Evolutionary conservation across 2,888 invertebrate species (phyloP).

Genomic region (Cheilosia grossa): DNA sequence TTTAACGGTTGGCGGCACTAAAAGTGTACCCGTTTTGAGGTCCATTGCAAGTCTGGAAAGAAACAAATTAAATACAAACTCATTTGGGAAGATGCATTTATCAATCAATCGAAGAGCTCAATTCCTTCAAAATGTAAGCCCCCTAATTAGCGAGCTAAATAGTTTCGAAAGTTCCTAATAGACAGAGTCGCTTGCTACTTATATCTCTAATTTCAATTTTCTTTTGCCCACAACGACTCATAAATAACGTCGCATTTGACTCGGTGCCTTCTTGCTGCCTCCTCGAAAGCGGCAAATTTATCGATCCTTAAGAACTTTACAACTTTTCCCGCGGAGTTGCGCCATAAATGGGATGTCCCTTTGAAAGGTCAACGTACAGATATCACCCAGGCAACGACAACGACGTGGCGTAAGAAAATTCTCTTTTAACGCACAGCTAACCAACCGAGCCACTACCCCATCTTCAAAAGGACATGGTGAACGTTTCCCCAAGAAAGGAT

Average conservation of each 20-base stretch:
- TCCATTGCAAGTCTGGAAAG: conserved; percentile 83
- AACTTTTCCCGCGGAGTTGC: background rate
- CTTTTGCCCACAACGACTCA: conserved; percentile 2
- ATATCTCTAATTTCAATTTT: conserved; percentile 1
- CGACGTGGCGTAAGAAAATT: background rate
- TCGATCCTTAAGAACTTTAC: conserved; percentile 6
- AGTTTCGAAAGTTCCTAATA: background rate
- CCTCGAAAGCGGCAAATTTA: conserved; percentile 7
- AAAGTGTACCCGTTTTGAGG: conserved; percentile 86
- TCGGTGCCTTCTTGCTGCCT: background rate
- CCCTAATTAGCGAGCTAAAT: background rate
- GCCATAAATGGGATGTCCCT: conserved; percentile 8
- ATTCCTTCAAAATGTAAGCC: background rate
- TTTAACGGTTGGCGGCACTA: conserved; percentile 91
- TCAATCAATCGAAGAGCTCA: background rate
- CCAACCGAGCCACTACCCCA: background rate
- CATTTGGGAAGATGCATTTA: background rate
- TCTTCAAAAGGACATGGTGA: conserved; percentile 12
- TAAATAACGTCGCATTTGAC: conserved; percentile 14
- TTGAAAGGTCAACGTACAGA: conserved; percentile 23
- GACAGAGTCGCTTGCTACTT: background rate
- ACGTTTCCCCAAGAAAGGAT: conserved; percentile 6
- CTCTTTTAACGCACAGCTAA: background rate
- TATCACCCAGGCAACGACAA: background rate
- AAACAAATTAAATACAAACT: conserved; percentile 31